A percentile compares a stretch with the other conserved stretches of the same genome.
phyloP scores from a whole-genome alignment of 1,140 invertebrate species.

The Oryctes rhinoceros region DNA sequence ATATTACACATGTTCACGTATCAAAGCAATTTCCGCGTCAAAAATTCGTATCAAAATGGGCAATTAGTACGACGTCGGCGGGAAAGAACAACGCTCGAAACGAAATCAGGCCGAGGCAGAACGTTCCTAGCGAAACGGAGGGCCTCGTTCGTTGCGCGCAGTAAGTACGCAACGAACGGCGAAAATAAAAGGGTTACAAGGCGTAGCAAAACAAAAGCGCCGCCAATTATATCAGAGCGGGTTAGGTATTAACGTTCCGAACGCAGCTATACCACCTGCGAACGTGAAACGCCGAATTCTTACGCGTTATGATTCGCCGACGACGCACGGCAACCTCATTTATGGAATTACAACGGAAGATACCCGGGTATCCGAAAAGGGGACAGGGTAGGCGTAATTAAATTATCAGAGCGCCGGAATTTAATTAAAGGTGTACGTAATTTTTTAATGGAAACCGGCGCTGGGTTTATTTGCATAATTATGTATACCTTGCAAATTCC shows the following conservation, averaged over 20 bases:
- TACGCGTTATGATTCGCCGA: background rate
- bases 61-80: too few relatives aligned
- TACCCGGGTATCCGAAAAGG: background rate
- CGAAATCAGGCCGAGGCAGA: too few relatives aligned
- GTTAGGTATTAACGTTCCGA: background rate
- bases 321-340: background rate
- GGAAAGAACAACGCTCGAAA: too few relatives aligned
- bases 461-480: background rate
- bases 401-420: background rate
- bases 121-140: too few relatives aligned
- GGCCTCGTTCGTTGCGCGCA: too few relatives aligned
- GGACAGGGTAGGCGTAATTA: background rate
- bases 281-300: background rate
- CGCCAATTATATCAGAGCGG: background rate
- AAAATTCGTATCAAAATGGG: too few relatives aligned
- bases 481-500: background rate
- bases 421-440: conserved; percentile 6
- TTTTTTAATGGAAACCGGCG: background rate
- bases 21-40: too few relatives aligned
- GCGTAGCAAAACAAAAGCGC: background rate
- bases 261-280: background rate
- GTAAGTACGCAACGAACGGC: background rate
- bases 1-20: too few relatives aligned
- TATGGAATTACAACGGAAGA: background rate
- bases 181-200: background rate